Conservation (phyloP, 2,888 invertebrate genomes). For the Neuroscelio doddi region DNA sequence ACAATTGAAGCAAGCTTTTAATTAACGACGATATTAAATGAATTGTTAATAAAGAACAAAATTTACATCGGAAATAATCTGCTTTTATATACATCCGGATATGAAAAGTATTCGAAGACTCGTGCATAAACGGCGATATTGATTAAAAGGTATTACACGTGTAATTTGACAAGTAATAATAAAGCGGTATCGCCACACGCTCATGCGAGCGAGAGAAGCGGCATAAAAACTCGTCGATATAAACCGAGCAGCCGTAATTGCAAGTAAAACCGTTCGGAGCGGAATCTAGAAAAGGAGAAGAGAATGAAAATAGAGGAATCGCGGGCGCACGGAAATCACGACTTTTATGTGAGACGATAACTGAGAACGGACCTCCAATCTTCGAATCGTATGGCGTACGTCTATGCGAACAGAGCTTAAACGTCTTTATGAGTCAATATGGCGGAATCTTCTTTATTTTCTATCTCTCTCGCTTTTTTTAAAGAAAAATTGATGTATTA, state of each 20-base stretch:
- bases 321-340: constrained; percentile 4
- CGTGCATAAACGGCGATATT: not conserved
- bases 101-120: not conserved
- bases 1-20: too few species aligned
- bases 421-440: constrained; percentile 4
- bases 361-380: constrained; percentile 1
- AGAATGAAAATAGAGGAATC: constrained; percentile 7
- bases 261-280: constrained; percentile 3
- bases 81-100: too few species aligned
- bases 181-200: constrained; percentile 2
- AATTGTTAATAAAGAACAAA: not conserved
- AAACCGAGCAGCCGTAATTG: constrained; percentile 9
- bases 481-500: too few species aligned
- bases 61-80: not conserved
- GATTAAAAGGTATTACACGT: constrained; percentile 2
- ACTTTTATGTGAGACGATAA: constrained; percentile 12
- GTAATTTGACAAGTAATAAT: constrained; percentile 4
- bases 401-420: not conserved
- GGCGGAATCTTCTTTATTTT: constrained; percentile 1
- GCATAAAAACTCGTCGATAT: constrained; percentile 3
- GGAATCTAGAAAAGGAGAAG: not conserved
- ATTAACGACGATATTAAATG: too few species aligned
- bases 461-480: not conserved
- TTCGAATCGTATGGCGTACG: constrained; percentile 4
- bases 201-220: not conserved